phyloP scores from a whole-genome alignment of 1,140 invertebrate genomes.

The Pogonus chalceus region DNA sequence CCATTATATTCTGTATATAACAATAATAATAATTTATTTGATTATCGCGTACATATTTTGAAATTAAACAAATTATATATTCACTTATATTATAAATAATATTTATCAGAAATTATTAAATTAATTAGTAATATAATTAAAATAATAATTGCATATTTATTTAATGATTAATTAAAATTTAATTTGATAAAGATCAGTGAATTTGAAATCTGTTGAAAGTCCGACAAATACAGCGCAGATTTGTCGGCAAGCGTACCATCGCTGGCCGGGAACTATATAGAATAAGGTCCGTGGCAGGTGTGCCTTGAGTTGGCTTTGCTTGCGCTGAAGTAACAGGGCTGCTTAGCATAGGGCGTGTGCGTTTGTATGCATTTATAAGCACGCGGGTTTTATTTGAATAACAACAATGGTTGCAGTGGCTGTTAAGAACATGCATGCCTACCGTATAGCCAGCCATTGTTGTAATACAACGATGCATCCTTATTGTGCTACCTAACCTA shows the following conservation, averaged over 20 bases:
- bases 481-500: constrained; percentile 3
- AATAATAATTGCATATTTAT: no score
- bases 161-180: no score
- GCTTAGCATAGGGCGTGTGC: neutral
- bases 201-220: no score
- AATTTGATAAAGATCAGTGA: no score
- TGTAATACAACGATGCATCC: neutral
- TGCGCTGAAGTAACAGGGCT: neutral
- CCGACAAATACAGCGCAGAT: neutral
- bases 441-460: neutral
- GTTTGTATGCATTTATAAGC: neutral
- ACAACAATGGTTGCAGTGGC: constrained; percentile 1
- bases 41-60: no score
- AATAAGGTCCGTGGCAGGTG: neutral
- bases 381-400: neutral
- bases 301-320: neutral
- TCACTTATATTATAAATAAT: no score
- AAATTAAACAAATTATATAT: no score
- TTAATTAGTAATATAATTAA: no score
- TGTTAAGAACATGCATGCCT: neutral
- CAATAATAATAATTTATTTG: neutral
- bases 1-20: neutral
- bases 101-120: no score
- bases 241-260: neutral
- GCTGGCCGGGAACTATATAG: neutral